A percentile compares a stretch with the other conserved stretches of the same genome.
Conservation (phyloP, 2,888 invertebrate genomes). For the Eugnorisma glareosa region DNA sequence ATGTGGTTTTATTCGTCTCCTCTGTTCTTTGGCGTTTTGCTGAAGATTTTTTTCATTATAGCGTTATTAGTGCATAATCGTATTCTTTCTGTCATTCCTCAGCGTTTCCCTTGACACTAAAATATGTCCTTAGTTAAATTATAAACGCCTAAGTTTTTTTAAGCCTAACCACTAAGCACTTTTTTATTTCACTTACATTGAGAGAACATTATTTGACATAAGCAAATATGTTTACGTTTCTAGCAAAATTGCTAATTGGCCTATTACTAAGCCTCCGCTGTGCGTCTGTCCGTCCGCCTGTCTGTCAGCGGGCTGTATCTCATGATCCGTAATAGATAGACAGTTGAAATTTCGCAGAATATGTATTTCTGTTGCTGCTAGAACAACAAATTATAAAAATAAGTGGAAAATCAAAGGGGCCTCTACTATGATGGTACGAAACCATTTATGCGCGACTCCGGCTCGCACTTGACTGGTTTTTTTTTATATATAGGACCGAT, state of each 20-base stretch:
- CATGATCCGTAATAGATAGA: too few relatives aligned
- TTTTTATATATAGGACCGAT: not conserved
- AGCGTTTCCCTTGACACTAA: constrained; percentile 28
- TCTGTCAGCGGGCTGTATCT: too few relatives aligned
- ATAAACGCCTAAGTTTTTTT: constrained; percentile 12
- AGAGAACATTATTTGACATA: not conserved
- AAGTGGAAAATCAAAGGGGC: too few relatives aligned
- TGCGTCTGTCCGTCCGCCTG: too few relatives aligned
- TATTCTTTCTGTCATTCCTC: not conserved
- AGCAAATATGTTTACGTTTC: not conserved
- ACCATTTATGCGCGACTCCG: too few relatives aligned
- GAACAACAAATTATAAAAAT: too few relatives aligned
- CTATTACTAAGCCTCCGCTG: too few relatives aligned
- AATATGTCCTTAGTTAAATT: not conserved
- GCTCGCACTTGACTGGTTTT: too few relatives aligned
- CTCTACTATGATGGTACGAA: too few relatives aligned
- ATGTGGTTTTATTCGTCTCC: constrained; percentile 60
- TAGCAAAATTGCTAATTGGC: too few relatives aligned
- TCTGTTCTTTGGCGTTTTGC: not conserved
- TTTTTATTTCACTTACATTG: not conserved
- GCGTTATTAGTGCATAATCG: not conserved
- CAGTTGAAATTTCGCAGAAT: too few relatives aligned
- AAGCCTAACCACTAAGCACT: not conserved
- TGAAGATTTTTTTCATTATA: not conserved
- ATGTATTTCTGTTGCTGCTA: too few relatives aligned